Evolutionary conservation across 2,113 vertebrate genomes (phyloP).

Genomic region (Plecotus auritus): DNA sequence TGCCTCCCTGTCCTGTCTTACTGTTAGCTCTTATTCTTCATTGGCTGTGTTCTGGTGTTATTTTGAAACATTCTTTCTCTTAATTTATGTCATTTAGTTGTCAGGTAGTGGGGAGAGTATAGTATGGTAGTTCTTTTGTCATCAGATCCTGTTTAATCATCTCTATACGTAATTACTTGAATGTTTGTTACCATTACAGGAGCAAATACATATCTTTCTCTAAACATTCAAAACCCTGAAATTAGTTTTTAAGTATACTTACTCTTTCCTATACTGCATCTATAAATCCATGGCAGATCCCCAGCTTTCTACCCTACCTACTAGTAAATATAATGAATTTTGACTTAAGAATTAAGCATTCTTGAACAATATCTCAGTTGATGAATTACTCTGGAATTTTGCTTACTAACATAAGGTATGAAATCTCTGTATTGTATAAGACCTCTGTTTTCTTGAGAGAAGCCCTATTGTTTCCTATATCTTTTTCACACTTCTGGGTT

Average conservation of each 20-base stretch:
- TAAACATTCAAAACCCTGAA: not conserved
- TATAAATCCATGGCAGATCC: not conserved
- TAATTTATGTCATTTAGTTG: conserved; percentile 5
- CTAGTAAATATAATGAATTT: not conserved
- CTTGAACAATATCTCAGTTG: not conserved
- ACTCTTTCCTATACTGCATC: not conserved
- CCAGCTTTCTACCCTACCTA: not conserved
- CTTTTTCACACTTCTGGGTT: not conserved
- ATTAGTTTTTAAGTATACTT: not conserved
- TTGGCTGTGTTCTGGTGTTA: not conserved
- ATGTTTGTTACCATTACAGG: not conserved
- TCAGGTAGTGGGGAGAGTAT: not conserved
- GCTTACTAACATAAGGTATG: not conserved
- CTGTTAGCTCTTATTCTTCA: not conserved
- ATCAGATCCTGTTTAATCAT: not conserved
- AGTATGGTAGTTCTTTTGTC: not conserved
- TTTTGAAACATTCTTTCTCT: not conserved
- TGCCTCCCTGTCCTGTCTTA: not conserved
- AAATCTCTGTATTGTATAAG: not conserved
- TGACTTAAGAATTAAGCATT: not conserved
- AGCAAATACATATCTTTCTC: not conserved
- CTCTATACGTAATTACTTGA: not conserved
- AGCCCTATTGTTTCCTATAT: not conserved
- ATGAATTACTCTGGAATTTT: not conserved
- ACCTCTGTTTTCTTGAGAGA: not conserved